phyloP scores from a whole-genome alignment of 1,140 invertebrate species.

The Harpegnathos saltator region DNA sequence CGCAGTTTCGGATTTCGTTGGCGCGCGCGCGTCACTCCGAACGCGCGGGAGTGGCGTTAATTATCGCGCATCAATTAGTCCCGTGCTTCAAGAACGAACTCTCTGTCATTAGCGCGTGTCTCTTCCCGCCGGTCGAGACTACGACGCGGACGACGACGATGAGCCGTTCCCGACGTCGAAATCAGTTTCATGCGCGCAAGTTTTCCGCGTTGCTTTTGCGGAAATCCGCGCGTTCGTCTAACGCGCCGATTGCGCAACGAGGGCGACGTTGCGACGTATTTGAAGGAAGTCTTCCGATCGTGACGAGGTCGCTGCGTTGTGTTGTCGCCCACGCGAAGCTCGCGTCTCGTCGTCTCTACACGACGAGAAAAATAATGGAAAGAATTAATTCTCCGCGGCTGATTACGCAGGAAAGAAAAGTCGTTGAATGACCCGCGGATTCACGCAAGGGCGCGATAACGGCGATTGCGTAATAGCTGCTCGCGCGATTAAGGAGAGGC shows the following conservation, averaged over 20 bases:
- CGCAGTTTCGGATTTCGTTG: slow-evolving; percentile 29
- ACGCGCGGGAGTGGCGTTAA: slow-evolving; percentile 39
- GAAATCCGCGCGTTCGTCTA: slow-evolving; percentile 7
- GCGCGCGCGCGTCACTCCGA: slow-evolving; percentile 8
- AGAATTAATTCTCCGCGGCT: slow-evolving; percentile 27
- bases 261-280: background rate
- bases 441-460: slow-evolving; percentile 8
- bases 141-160: background rate
- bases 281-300: no score
- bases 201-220: slow-evolving; percentile 9
- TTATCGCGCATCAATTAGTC: slow-evolving; percentile 55
- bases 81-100: slow-evolving; percentile 7
- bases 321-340: no score
- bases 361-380: no score
- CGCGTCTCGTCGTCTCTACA: no score
- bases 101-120: slow-evolving; percentile 37
- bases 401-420: background rate
- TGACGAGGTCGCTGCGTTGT: no score
- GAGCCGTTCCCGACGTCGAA: background rate
- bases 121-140: slow-evolving; percentile 19
- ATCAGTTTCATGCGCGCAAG: slow-evolving; percentile 22
- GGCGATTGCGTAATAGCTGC: slow-evolving; percentile 32
- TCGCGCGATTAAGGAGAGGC: slow-evolving; percentile 31
- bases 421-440: background rate
- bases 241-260: background rate